phyloP scores from a whole-genome alignment of 2,888 invertebrate species.

The Meliscaeva auricollis region DNA sequence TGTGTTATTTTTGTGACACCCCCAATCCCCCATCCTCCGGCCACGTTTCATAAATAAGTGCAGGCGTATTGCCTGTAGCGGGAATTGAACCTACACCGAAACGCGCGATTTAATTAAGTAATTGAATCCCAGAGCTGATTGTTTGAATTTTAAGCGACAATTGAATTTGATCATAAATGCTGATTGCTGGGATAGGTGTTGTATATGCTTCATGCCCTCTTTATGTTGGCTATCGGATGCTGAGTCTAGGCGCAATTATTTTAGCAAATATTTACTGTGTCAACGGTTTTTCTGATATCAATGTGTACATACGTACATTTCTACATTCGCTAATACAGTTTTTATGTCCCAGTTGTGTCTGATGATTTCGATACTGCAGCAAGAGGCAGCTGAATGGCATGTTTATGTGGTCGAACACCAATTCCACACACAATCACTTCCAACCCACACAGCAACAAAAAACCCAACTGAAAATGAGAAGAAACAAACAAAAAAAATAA shows the following conservation, averaged over 20 bases:
- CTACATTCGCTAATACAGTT: too few relatives aligned
- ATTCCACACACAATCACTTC: conserved; percentile 19
- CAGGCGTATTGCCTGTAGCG: not conserved
- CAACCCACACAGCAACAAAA: not conserved
- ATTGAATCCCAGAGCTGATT: conserved; percentile 39
- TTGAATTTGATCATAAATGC: conserved; percentile 37
- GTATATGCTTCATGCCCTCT: too few relatives aligned
- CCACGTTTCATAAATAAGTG: not conserved
- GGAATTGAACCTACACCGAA: not conserved
- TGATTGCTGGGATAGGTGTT: too few relatives aligned
- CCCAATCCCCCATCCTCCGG: too few relatives aligned
- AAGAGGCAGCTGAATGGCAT: conserved; percentile 13
- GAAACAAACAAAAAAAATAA: not conserved
- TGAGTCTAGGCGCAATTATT: too few relatives aligned
- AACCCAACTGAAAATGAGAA: not conserved
- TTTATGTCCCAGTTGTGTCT: too few relatives aligned
- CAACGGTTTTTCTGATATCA: too few relatives aligned
- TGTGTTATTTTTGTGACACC: not conserved
- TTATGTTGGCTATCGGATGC: too few relatives aligned
- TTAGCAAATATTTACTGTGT: too few relatives aligned
- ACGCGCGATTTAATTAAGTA: conserved; percentile 45
- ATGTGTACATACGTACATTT: too few relatives aligned
- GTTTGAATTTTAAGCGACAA: conserved; percentile 48
- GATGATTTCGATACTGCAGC: not conserved
- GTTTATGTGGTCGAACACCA: conserved; percentile 15